Conservation (phyloP, 2,888 invertebrate genomes). For the Yponomeuta plumbellus region DNA sequence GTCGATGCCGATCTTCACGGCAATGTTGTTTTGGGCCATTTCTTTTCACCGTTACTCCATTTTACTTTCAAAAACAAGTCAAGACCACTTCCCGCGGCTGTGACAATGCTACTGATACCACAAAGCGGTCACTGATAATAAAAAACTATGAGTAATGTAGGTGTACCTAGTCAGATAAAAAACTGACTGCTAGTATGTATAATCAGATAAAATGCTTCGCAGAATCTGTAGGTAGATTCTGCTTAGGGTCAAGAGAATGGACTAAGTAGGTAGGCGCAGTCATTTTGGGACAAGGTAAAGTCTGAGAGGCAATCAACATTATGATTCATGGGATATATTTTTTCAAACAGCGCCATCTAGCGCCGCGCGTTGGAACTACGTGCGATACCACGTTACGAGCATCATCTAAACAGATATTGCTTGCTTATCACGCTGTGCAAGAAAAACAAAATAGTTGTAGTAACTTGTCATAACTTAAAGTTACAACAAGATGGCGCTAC, state of each 20-base stretch:
- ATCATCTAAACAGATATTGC: no score
- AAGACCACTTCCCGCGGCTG: background rate
- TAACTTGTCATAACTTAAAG: no score
- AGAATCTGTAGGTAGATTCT: background rate
- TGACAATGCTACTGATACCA: background rate
- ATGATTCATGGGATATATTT: background rate
- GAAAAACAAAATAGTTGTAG: no score
- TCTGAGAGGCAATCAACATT: background rate
- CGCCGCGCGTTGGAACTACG: no score
- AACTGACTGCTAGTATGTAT: background rate
- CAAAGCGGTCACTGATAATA: background rate
- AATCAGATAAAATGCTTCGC: background rate
- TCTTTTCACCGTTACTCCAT: constrained; percentile 15
- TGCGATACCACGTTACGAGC: no score
- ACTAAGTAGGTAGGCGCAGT: background rate
- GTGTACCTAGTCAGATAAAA: background rate
- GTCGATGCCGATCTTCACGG: constrained; percentile 57
- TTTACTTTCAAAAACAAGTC: background rate
- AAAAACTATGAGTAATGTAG: background rate
- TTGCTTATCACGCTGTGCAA: no score
- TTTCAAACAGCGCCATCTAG: constrained; percentile 9
- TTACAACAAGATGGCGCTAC: background rate
- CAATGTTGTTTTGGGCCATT: constrained; percentile 49
- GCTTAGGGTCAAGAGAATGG: background rate
- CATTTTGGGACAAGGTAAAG: no score